Percentiles rank a stretch among this genome's conserved stretches.
These are phyloP conservation scores for Opisthograptis luteolata DNA, from an alignment of 2,888 invertebrate species.

Conservation along the genomic window DNA sequence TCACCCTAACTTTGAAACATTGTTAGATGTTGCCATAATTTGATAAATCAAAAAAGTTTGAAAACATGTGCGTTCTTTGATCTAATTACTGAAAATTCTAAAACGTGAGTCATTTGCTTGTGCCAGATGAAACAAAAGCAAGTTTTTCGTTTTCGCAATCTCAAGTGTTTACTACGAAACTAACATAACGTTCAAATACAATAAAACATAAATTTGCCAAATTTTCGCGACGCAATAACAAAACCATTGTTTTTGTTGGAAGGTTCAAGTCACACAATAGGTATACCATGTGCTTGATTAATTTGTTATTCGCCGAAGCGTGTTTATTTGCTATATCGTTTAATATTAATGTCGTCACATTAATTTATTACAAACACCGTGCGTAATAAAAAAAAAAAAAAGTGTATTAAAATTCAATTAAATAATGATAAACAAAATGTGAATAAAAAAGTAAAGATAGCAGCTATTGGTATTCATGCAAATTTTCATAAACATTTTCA, in stretches of 20 bases:
- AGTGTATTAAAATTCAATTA: too few relatives aligned
- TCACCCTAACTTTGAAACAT: conserved; percentile 6
- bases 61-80: conserved; percentile 11
- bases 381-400: too few relatives aligned
- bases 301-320: conserved; percentile 19
- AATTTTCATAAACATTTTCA: too few relatives aligned
- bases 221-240: conserved; percentile 34
- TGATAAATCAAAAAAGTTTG: conserved; percentile 10
- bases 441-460: too few relatives aligned
- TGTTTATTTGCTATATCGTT: conserved; percentile 14
- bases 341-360: conserved; percentile 16
- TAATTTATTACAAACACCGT: too few relatives aligned
- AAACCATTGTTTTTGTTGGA: conserved; percentile 27
- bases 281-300: conserved; percentile 15
- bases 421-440: too few relatives aligned
- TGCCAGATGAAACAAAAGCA: not conserved
- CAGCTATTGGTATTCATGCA: too few relatives aligned
- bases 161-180: conserved; percentile 18
- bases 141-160: conserved; percentile 2
- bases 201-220: conserved; percentile 20
- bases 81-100: conserved; percentile 1
- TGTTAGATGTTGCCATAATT: conserved; percentile 2
- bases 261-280: conserved; percentile 18
- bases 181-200: conserved; percentile 25
- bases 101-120: not conserved